These are phyloP conservation scores for Heliothis subflexa DNA, from an alignment of 1,140 invertebrate species.

Conservation along the genomic window DNA sequence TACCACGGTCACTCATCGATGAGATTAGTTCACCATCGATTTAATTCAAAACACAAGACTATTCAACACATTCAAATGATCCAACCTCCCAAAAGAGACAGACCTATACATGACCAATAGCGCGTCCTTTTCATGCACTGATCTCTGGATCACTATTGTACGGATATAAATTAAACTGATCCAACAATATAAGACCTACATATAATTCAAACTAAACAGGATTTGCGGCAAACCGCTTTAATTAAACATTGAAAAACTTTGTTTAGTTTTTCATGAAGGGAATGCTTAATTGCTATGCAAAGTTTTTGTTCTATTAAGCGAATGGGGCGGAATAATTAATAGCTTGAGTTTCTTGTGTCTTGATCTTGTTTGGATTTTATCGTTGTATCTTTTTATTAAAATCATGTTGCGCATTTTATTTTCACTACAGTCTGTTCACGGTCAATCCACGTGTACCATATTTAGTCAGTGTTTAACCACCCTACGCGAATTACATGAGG, in stretches of 20 bases:
- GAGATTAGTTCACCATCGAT: not conserved
- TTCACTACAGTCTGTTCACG: too few relatives aligned
- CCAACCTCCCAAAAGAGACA: too few relatives aligned
- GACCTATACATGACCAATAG: too few relatives aligned
- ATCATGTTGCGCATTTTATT: not conserved
- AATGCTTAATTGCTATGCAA: constrained; percentile 16
- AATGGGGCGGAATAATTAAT: constrained; percentile 30
- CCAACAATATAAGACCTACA: not conserved
- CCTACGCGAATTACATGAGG: too few relatives aligned
- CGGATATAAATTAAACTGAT: too few relatives aligned
- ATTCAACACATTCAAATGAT: not conserved
- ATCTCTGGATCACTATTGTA: too few relatives aligned
- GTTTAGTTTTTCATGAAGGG: not conserved
- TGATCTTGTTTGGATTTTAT: not conserved
- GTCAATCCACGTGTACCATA: too few relatives aligned
- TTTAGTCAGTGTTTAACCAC: too few relatives aligned
- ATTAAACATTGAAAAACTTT: constrained; percentile 10
- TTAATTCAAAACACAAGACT: not conserved
- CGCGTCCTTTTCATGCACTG: too few relatives aligned
- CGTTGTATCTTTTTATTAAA: not conserved
- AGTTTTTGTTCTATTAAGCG: not conserved
- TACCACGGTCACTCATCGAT: too few relatives aligned
- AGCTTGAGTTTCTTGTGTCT: not conserved
- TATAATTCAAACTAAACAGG: not conserved
- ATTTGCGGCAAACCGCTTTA: constrained; percentile 1